Conservation (phyloP, 2,113 vertebrate species). For the Balaeniceps rex region DNA sequence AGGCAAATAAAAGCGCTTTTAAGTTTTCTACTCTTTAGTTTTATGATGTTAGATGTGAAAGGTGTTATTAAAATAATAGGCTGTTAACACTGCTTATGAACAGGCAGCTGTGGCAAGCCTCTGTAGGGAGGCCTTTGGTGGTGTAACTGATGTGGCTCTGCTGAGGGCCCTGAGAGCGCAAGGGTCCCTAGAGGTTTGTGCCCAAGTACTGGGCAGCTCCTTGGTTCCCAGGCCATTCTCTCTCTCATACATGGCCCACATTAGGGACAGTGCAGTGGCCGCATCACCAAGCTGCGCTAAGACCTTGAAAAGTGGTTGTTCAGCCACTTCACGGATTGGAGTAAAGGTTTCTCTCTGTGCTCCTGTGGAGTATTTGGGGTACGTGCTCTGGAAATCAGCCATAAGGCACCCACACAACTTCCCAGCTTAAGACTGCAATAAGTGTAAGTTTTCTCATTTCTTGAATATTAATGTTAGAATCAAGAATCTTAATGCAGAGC, state of each 20-base stretch:
- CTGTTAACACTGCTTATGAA: background rate
- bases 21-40: background rate
- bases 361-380: background rate
- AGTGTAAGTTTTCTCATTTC: background rate
- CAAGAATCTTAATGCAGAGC: background rate
- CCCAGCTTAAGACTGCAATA: background rate
- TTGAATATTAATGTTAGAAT: background rate
- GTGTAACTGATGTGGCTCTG: background rate
- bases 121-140: background rate
- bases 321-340: background rate
- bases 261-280: background rate
- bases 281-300: background rate
- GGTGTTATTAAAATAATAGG: background rate
- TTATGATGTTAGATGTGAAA: background rate
- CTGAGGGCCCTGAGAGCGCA: background rate
- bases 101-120: background rate
- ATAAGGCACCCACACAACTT: background rate
- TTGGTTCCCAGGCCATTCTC: background rate
- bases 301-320: background rate
- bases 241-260: accelerated
- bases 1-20: background rate
- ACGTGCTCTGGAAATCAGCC: background rate
- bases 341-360: background rate
- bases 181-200: background rate
- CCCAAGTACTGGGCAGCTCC: background rate